A percentile compares a stretch with the other conserved stretches of the same genome.
Evolutionary conservation across 1,140 invertebrate genomes (phyloP).

Genomic region (Delia radicum): DNA sequence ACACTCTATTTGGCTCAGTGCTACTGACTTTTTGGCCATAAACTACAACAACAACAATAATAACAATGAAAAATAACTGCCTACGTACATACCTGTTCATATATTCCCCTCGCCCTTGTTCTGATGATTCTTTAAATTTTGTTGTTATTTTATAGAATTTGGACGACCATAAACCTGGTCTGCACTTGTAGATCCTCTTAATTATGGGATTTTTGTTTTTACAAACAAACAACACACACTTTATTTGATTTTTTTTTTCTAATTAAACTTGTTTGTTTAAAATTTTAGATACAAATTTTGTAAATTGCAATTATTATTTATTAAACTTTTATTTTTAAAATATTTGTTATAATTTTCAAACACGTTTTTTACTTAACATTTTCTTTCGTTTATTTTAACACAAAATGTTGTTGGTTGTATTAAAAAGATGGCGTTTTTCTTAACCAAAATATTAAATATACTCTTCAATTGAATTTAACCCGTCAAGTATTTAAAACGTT

Average conservation of each 20-base stretch:
- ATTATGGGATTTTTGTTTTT: not conserved
- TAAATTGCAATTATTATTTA: not conserved
- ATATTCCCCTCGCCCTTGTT: not conserved
- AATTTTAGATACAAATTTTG: too few relatives aligned
- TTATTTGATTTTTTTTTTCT: not conserved
- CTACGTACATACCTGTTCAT: conserved; percentile 19
- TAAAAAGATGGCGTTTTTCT: conserved; percentile 1
- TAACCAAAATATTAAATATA: not conserved
- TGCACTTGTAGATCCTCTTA: conserved; percentile 23
- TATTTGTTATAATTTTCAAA: not conserved
- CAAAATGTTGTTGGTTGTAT: too few relatives aligned
- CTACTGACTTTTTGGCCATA: not conserved
- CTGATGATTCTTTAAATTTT: not conserved
- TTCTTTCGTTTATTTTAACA: too few relatives aligned
- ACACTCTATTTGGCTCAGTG: too few relatives aligned
- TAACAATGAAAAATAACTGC: conserved; percentile 10
- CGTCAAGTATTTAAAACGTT: not conserved
- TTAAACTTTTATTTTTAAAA: not conserved
- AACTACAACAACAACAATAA: not conserved
- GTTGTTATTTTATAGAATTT: conserved; percentile 4
- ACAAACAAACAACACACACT: not conserved
- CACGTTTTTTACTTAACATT: too few relatives aligned
- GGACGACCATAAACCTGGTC: conserved; percentile 8
- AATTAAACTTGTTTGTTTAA: too few relatives aligned
- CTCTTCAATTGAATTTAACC: not conserved